Evolutionary conservation across 64 coral and sea anemone species (phyloP).

Genomic region (Montipora sp.): DNA sequence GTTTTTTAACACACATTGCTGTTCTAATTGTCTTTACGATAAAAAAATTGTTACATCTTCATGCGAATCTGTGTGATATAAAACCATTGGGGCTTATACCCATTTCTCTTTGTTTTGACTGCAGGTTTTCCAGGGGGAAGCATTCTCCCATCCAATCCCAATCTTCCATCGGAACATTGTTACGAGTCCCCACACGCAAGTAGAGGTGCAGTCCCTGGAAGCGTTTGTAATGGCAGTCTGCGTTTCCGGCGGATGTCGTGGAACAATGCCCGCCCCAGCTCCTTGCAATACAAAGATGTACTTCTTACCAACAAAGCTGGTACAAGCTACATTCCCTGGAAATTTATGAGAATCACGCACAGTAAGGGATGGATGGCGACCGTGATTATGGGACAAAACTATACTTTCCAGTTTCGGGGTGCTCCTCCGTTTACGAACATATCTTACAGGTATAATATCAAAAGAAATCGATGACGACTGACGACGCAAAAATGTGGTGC

Average conservation of each 20-base stretch:
- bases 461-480: too few relatives aligned
- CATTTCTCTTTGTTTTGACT: neutral
- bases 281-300: slow-evolving; percentile 47
- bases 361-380: slow-evolving; percentile 62
- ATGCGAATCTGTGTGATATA: too few relatives aligned
- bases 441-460: slow-evolving; percentile 67
- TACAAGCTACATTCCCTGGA: slow-evolving; percentile 44
- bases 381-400: slow-evolving; percentile 60
- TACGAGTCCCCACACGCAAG: slow-evolving; percentile 44
- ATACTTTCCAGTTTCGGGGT: slow-evolving; percentile 58
- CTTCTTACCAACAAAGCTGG: slow-evolving; percentile 75
- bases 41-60: too few relatives aligned
- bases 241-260: slow-evolving; percentile 74
- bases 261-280: slow-evolving; percentile 45
- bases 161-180: slow-evolving; percentile 73
- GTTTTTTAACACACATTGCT: too few relatives aligned
- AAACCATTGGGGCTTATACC: too few relatives aligned
- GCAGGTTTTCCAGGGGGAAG: slow-evolving; percentile 51
- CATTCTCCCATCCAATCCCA: slow-evolving; percentile 70
- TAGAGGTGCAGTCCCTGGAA: slow-evolving; percentile 35
- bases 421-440: slow-evolving; percentile 74
- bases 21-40: too few relatives aligned
- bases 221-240: slow-evolving; percentile 47
- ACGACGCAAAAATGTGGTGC: neutral
- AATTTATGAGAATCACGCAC: slow-evolving; percentile 58